Conservation (phyloP, 92 coral and sea anemone genomes). For the Hydrozoanthus gracilis region DNA sequence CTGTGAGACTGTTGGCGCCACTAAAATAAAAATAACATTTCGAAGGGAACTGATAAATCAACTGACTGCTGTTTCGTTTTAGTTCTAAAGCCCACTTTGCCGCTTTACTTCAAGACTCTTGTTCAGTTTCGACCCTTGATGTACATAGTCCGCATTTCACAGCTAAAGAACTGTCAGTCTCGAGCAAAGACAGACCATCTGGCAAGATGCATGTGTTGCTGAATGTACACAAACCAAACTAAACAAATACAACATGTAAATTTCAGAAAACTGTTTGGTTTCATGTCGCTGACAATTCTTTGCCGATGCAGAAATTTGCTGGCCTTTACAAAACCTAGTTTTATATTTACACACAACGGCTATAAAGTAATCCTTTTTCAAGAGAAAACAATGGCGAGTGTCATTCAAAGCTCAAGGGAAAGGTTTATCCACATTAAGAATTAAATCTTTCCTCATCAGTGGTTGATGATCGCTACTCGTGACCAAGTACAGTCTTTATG, state of each 20-base stretch:
- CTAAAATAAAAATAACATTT: constrained; percentile 20
- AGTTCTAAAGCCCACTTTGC: neutral
- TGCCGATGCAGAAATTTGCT: neutral
- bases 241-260: constrained; percentile 44
- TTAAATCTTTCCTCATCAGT: constrained; percentile 21
- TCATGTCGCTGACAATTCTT: neutral
- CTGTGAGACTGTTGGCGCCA: constrained; percentile 26
- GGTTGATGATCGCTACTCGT: constrained; percentile 9
- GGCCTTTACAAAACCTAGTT: neutral
- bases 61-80: neutral
- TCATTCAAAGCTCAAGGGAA: constrained; percentile 12
- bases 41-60: neutral
- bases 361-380: neutral
- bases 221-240: constrained; percentile 35
- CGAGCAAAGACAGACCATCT: neutral
- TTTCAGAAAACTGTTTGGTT: constrained; percentile 29
- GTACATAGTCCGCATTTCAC: neutral
- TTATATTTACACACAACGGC: neutral
- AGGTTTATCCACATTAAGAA: constrained; percentile 30
- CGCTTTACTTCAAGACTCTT: neutral
- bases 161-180: neutral
- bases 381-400: constrained; percentile 6
- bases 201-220: neutral
- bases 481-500: neutral
- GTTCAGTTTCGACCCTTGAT: neutral